Evolutionary conservation across 2,113 vertebrate genomes (phyloP).

Genomic region (Vanacampus margaritifer): DNA sequence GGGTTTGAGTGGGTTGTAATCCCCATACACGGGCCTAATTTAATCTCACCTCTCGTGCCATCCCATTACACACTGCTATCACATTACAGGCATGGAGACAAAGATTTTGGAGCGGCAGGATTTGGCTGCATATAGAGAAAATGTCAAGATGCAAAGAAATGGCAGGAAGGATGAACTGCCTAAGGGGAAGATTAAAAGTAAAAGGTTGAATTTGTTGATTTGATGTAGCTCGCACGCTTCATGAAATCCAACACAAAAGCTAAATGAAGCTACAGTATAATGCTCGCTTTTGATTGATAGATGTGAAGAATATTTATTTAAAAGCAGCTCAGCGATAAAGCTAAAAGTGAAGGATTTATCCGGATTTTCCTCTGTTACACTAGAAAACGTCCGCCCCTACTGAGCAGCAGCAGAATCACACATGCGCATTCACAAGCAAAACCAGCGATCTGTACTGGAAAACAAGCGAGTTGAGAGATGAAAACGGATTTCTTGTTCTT

Average conservation of each 20-base stretch:
- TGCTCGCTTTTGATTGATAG: not conserved
- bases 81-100: constrained; percentile 32
- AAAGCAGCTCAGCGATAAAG: too few species aligned
- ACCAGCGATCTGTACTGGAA: too few species aligned
- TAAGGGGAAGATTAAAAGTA: not conserved
- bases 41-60: constrained; percentile 77
- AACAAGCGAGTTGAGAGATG: too few species aligned
- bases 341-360: too few species aligned
- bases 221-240: not conserved
- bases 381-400: too few species aligned
- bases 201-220: not conserved
- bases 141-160: constrained; percentile 40
- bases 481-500: too few species aligned
- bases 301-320: too few species aligned
- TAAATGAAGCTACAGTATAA: not conserved
- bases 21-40: constrained; percentile 74
- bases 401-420: too few species aligned
- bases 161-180: constrained; percentile 5
- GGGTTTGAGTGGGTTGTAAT: constrained; percentile 70
- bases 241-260: not conserved
- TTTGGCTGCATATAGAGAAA: constrained; percentile 16
- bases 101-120: constrained; percentile 40
- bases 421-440: too few species aligned
- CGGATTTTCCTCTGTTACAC: too few species aligned
- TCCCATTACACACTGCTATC: constrained; percentile 63